Conservation (phyloP, 1,140 invertebrate genomes). For the Anastatus disparis region DNA sequence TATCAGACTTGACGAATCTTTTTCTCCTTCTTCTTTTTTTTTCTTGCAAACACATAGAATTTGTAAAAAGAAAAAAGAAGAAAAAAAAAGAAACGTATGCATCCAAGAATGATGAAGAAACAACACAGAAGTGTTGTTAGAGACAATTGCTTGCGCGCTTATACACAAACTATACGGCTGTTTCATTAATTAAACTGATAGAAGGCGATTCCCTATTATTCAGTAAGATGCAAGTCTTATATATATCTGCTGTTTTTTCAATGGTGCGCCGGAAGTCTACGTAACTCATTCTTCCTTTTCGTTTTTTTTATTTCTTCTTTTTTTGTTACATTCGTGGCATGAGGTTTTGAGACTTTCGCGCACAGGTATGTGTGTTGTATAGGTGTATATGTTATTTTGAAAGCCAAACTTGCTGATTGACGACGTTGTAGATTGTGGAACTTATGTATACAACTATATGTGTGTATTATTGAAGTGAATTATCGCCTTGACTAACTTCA, state of each 20-base stretch:
- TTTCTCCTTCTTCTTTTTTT: too few relatives aligned
- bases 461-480: not conserved
- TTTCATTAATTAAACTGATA: slow-evolving; percentile 38
- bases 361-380: not conserved
- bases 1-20: slow-evolving; percentile 15
- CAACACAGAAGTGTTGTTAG: not conserved
- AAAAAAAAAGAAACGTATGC: too few relatives aligned
- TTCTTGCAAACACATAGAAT: too few relatives aligned
- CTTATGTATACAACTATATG: too few relatives aligned
- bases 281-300: slow-evolving; percentile 26
- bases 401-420: not conserved
- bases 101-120: too few relatives aligned
- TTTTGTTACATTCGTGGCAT: slow-evolving; percentile 11
- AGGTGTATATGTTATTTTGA: not conserved
- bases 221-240: not conserved
- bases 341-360: too few relatives aligned
- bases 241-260: slow-evolving; percentile 3
- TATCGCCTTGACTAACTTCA: too few relatives aligned
- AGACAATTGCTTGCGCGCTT: slow-evolving; percentile 20
- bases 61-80: too few relatives aligned
- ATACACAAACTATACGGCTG: too few relatives aligned
- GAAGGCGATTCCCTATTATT: slow-evolving; percentile 32
- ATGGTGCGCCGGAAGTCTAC: slow-evolving; percentile 27
- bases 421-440: not conserved
- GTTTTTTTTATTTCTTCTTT: slow-evolving; percentile 6